Conservation (phyloP, 2,797 vertebrate species). For the Carduelis carduelis region DNA sequence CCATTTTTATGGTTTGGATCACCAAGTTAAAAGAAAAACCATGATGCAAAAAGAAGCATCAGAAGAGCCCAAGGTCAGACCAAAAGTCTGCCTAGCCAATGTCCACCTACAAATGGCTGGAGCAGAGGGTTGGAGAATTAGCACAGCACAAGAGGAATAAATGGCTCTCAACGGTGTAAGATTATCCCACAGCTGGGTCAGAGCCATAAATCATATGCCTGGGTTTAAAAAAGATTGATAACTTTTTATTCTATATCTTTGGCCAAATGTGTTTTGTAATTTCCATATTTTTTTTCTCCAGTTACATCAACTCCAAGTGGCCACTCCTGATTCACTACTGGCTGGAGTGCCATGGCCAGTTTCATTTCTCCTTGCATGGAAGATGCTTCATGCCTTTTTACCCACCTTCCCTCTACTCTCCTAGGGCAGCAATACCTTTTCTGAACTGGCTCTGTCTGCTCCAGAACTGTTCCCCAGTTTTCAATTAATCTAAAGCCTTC, state of each 20-base stretch:
- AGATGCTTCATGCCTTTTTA: neutral
- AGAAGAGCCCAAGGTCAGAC: neutral
- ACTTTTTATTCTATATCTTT: neutral
- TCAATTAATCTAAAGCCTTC: neutral
- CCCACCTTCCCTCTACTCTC: neutral
- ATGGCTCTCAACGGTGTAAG: neutral
- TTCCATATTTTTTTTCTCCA: neutral
- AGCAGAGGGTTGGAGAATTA: neutral
- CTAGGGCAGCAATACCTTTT: neutral
- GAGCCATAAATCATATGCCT: neutral
- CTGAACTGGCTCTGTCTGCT: neutral
- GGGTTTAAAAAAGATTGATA: neutral
- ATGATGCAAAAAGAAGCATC: neutral
- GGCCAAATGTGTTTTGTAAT: neutral
- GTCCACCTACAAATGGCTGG: neutral
- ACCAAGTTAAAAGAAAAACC: neutral
- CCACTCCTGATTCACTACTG: neutral
- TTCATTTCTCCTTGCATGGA: neutral
- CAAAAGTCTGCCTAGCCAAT: neutral
- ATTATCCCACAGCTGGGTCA: neutral
- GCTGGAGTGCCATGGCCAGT: rapidly evolving
- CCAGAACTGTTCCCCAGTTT: neutral
- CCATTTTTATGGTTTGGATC: neutral
- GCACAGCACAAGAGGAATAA: neutral
- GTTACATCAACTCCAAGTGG: neutral